Evolutionary conservation across 1,140 invertebrate species (phyloP).

Genomic region (Drosophila azteca): DNA sequence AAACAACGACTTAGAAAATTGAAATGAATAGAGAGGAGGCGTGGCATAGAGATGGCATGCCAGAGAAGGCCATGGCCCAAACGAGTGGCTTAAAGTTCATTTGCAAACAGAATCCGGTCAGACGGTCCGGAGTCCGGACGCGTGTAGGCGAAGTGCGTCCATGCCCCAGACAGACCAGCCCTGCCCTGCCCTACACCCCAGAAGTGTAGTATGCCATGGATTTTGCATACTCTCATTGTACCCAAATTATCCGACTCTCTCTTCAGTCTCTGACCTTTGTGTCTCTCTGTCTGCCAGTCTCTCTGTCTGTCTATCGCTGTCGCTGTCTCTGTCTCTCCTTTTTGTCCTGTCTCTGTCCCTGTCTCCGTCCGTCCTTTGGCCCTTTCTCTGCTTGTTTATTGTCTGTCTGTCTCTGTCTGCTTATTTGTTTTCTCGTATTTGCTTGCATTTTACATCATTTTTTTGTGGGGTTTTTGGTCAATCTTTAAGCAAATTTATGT

Average conservation of each 20-base stretch:
- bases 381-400: slow-evolving; percentile 33
- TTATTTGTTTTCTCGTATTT: slow-evolving; percentile 10
- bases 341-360: too few species aligned
- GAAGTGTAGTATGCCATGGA: slow-evolving; percentile 40
- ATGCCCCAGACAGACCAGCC: slow-evolving; percentile 24
- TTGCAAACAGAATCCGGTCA: slow-evolving; percentile 43
- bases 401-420: slow-evolving; percentile 27
- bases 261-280: slow-evolving; percentile 6
- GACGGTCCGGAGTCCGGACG: slow-evolving; percentile 2
- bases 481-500: slow-evolving; percentile 51
- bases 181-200: slow-evolving; percentile 6
- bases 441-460: slow-evolving; percentile 27
- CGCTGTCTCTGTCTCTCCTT: too few species aligned
- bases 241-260: slow-evolving; percentile 24
- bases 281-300: too few species aligned
- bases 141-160: too few species aligned
- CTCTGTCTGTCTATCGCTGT: too few species aligned
- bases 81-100: slow-evolving; percentile 44
- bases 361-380: slow-evolving; percentile 4
- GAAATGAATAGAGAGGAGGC: slow-evolving; percentile 42
- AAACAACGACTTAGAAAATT: slow-evolving; percentile 42
- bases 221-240: slow-evolving; percentile 16
- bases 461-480: slow-evolving; percentile 22
- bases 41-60: background rate
- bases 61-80: background rate